Evolutionary conservation across 2,888 invertebrate genomes (phyloP).

Genomic region (Leptinotarsa tumamoca): DNA sequence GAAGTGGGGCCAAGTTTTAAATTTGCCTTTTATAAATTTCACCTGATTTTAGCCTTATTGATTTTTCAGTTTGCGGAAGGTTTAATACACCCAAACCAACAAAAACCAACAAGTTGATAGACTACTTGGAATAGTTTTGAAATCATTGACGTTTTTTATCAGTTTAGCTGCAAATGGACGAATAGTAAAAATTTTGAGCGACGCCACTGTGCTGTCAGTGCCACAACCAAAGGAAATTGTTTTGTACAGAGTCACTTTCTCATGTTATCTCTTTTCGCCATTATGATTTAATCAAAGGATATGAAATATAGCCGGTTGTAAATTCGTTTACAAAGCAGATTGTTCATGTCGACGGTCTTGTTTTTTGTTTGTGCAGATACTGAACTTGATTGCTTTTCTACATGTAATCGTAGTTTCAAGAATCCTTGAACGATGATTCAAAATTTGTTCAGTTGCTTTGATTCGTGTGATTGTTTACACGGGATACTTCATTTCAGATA

Average conservation of each 20-base stretch:
- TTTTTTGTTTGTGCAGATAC: constrained; percentile 10
- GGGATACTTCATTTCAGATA: neutral
- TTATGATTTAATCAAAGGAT: constrained; percentile 31
- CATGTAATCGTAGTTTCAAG: neutral
- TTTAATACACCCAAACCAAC: too few relatives aligned
- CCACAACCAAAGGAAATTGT: constrained; percentile 6
- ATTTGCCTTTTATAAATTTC: too few relatives aligned
- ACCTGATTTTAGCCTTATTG: too few relatives aligned
- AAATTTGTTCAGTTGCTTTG: neutral
- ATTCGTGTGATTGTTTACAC: neutral
- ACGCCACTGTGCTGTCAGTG: constrained; percentile 1
- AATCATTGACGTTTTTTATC: too few relatives aligned
- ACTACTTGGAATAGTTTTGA: too few relatives aligned
- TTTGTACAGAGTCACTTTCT: constrained; percentile 25
- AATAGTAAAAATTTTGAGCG: neutral
- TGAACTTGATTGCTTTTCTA: constrained; percentile 6
- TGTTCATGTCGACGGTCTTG: constrained; percentile 21
- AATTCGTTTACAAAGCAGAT: constrained; percentile 28
- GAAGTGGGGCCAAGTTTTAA: too few relatives aligned
- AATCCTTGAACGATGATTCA: constrained; percentile 1
- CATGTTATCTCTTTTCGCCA: constrained; percentile 30
- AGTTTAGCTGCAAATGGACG: too few relatives aligned
- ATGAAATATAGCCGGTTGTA: constrained; percentile 32
- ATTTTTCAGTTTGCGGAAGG: too few relatives aligned
- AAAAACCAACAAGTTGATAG: too few relatives aligned